phyloP scores from a whole-genome alignment of 2,113 vertebrate species.

The Tyto alba region DNA sequence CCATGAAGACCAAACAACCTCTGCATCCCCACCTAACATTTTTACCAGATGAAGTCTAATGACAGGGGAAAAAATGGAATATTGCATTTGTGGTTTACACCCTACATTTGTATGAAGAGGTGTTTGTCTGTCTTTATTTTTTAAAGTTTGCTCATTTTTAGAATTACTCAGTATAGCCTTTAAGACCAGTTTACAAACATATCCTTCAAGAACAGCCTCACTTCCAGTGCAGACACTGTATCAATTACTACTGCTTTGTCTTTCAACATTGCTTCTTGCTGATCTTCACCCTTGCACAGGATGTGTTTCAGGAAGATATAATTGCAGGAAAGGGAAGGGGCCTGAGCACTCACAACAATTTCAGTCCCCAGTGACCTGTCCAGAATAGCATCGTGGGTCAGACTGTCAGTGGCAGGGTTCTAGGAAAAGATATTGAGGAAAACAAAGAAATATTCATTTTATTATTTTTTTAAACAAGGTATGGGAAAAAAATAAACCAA shows the following conservation, averaged over 20 bases:
- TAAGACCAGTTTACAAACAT: neutral
- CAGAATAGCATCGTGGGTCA: neutral
- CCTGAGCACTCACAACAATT: neutral
- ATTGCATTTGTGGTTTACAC: neutral
- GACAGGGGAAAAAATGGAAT: neutral
- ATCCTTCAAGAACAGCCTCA: neutral
- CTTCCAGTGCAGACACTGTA: neutral
- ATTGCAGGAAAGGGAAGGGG: constrained; percentile 38
- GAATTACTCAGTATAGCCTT: neutral
- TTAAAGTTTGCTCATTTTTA: neutral
- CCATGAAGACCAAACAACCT: neutral
- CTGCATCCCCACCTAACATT: neutral
- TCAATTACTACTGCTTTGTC: neutral
- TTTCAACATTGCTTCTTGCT: neutral
- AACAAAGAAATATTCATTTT: neutral
- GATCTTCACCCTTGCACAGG: constrained; percentile 44
- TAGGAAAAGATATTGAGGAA: neutral
- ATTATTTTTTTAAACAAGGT: neutral
- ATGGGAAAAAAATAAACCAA: neutral
- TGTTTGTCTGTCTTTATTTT: neutral
- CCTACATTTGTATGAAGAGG: neutral
- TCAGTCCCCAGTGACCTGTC: neutral
- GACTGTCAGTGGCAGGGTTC: neutral
- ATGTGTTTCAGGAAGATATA: constrained; percentile 25
- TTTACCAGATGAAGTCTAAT: neutral